phyloP scores from a whole-genome alignment of 2,888 invertebrate species.

The Lithodes maja region DNA sequence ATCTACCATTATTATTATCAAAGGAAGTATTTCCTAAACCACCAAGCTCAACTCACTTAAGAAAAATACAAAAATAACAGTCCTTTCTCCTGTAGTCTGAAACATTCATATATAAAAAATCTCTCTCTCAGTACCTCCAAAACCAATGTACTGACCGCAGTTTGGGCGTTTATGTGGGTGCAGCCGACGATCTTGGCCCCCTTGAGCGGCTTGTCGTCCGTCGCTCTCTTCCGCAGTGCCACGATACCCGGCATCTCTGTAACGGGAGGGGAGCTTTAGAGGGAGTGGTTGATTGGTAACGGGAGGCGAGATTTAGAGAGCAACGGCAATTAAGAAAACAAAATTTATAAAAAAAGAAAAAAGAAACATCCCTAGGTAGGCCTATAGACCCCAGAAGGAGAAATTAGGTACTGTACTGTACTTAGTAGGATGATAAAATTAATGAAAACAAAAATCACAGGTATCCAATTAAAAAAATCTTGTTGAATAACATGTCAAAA shows the following conservation, averaged over 20 bases:
- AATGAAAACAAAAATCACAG: no score
- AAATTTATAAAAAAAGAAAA: not conserved
- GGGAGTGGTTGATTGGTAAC: not conserved
- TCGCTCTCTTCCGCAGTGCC: conserved; percentile 92
- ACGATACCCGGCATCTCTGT: conserved; percentile 98
- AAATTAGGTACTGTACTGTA: no score
- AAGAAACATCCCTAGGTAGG: not conserved
- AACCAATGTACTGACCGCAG: conserved; percentile 81
- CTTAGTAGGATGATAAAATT: no score
- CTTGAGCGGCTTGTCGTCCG: conserved; percentile 94
- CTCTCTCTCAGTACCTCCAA: no score
- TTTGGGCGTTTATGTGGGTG: conserved; percentile 98
- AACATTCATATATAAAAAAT: no score
- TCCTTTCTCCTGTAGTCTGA: no score
- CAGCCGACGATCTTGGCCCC: conserved; percentile 98
- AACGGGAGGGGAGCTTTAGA: not conserved
- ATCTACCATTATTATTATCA: no score
- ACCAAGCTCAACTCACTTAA: no score
- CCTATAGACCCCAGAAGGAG: not conserved
- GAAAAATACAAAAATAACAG: no score
- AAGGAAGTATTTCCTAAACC: no score
- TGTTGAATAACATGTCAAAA: no score
- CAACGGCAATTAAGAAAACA: not conserved
- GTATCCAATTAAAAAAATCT: no score
- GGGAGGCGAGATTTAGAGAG: not conserved